Evolutionary conservation across 2,888 invertebrate species (phyloP).

Genomic region (Acrobasis repandana): DNA sequence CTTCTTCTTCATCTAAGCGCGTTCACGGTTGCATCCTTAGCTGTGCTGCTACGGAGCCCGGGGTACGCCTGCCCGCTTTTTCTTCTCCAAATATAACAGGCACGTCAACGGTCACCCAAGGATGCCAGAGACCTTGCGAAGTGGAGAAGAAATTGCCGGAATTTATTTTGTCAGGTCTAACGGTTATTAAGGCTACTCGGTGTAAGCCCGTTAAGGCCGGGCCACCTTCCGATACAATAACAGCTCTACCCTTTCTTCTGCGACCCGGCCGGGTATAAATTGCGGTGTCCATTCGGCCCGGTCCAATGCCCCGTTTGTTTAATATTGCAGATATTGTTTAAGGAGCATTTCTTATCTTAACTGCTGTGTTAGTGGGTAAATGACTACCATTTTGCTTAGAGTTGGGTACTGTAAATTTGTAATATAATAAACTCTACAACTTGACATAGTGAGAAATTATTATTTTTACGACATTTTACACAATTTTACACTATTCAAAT

Average conservation of each 20-base stretch:
- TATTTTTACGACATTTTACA: too few species aligned
- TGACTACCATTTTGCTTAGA: not conserved
- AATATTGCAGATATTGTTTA: conserved; percentile 48
- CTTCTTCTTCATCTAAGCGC: too few species aligned
- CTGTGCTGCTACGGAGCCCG: too few species aligned
- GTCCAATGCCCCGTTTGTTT: conserved; percentile 51
- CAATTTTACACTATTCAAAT: too few species aligned
- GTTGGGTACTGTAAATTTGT: not conserved
- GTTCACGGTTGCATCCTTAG: too few species aligned
- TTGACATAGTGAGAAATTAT: too few species aligned
- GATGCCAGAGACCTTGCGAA: too few species aligned
- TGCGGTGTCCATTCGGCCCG: conserved; percentile 74
- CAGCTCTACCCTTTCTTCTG: conserved; percentile 74
- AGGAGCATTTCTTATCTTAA: conserved; percentile 15
- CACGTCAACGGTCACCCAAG: too few species aligned
- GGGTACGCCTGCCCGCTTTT: too few species aligned
- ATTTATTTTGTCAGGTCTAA: not conserved
- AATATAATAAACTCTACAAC: too few species aligned
- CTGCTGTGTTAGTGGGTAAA: conserved; percentile 5
- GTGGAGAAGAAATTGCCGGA: not conserved
- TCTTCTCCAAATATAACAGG: too few species aligned
- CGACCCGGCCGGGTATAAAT: conserved; percentile 68
- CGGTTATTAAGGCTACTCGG: conserved; percentile 6
- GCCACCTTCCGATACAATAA: conserved; percentile 81
- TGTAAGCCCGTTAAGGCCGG: conserved; percentile 68